A percentile compares a stretch with the other conserved stretches of the same genome.
Evolutionary conservation across 92 coral and sea anemone genomes (phyloP).

Genomic region (Zoanthus solanderi): DNA sequence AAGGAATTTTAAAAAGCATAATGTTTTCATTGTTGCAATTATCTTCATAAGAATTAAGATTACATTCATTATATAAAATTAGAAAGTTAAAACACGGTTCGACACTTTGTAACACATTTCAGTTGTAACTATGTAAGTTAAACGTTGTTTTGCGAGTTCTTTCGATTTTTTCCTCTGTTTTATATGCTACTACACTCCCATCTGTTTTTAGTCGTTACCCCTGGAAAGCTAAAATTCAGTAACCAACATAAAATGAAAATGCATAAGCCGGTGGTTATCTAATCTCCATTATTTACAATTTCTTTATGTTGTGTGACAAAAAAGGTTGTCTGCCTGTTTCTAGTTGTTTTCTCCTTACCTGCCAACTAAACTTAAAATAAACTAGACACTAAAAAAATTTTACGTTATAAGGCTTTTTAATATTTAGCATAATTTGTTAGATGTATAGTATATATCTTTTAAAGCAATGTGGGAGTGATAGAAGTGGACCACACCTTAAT

Average conservation of each 20-base stretch:
- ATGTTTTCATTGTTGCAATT: background rate
- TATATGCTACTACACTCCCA: background rate
- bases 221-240: too few species aligned
- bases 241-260: too few species aligned
- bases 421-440: background rate
- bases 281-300: too few species aligned
- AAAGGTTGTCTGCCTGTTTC: too few species aligned
- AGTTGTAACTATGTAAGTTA: background rate
- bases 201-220: background rate
- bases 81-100: background rate
- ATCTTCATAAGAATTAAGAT: background rate
- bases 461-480: background rate
- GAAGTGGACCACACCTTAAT: constrained; percentile 30
- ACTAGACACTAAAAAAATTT: too few species aligned
- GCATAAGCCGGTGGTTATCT: too few species aligned
- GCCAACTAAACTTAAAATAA: too few species aligned
- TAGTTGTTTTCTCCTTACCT: too few species aligned
- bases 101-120: background rate
- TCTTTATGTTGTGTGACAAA: too few species aligned
- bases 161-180: background rate
- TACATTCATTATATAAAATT: background rate
- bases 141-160: background rate
- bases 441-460: background rate
- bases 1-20: background rate
- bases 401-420: background rate